Base-by-base conservation (phyloP, 2,797 vertebrate species). In the Iguana delicatissima region DNA sequence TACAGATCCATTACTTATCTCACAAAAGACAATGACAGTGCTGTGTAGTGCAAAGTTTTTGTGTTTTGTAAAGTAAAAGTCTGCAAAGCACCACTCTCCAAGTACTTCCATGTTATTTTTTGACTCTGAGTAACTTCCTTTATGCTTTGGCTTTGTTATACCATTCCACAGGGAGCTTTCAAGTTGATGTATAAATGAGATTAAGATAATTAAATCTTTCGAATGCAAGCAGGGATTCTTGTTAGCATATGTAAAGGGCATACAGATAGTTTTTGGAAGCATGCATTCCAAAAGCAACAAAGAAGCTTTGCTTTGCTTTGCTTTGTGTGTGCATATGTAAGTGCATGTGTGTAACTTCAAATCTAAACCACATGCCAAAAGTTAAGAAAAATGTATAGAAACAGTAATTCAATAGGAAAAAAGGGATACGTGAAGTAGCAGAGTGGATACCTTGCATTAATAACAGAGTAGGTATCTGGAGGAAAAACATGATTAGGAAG, bases 381-480 rank as follows among this genome's bases (percentile, higher is more conserved):
- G 89, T 76, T 50, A 92, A 93, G 90, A 83, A 80, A 91, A 35
- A 0, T 94, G 92, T 94, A 84, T 93, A 92, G 84, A 94, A 88
- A 8, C 93, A 87, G 90, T 94, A 35, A 93, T 91, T 69, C 85
- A 94, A 83, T 95, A 94, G 90, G 93, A 93, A 93, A 92, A 93
- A 88, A 89, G 93, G 90, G 89, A 92, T 59, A 22, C 29, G 81
- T 0, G 7, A 82, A 80, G 85, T 46, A 46, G 76, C 9, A 89
- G 92, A 92, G 91, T 81, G 74, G 67, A 69, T 69, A 89, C 84
- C 89, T 88, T 85, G 5, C 90, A 93, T 91, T n/a, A 64, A 50
- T 77, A 88, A 89, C 83, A 85, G 76, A 80, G 73, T 35, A 77
- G 95, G 67, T 76, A 90, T 93, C 46, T 24, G 91, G 86, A 42